These are phyloP conservation scores for Fringilla coelebs DNA, from an alignment of 2,797 vertebrate genomes.

Conservation along the genomic window DNA sequence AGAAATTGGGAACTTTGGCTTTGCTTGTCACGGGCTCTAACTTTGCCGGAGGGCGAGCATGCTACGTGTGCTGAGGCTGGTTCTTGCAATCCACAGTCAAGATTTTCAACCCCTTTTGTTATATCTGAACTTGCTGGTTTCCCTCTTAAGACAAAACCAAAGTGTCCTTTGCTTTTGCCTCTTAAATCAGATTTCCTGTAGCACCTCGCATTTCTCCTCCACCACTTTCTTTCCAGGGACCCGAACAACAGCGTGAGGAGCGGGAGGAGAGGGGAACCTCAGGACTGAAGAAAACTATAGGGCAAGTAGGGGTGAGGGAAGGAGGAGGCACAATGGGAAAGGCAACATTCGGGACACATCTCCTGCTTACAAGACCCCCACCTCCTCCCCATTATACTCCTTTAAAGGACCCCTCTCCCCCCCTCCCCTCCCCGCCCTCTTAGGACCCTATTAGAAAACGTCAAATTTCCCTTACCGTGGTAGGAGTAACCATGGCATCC, in stretches of 20 bases:
- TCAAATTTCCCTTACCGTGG: conserved; percentile 77
- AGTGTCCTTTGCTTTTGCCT: neutral
- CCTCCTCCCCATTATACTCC: neutral
- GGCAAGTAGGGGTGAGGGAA: conserved; percentile 1
- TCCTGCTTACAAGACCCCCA: neutral
- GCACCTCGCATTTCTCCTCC: neutral
- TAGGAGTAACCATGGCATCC: conserved; percentile 84
- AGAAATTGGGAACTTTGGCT: conserved; percentile 13
- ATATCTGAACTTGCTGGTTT: neutral
- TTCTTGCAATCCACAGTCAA: neutral
- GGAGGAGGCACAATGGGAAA: neutral
- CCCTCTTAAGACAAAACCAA: neutral
- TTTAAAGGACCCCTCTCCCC: neutral
- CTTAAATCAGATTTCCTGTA: neutral
- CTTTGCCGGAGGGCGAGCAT: conserved; percentile 18
- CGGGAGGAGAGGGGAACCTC: neutral
- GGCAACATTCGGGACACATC: neutral
- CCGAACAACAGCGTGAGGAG: neutral
- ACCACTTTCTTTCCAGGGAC: neutral
- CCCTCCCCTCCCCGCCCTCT: conserved; percentile 14
- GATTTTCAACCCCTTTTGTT: conserved; percentile 27
- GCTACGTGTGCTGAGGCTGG: neutral
- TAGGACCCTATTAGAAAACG: conserved; percentile 49
- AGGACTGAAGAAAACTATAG: neutral
- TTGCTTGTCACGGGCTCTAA: conserved; percentile 26